Evolutionary conservation across 2,888 invertebrate genomes (phyloP).

Genomic region (Ichneumon xanthorius): DNA sequence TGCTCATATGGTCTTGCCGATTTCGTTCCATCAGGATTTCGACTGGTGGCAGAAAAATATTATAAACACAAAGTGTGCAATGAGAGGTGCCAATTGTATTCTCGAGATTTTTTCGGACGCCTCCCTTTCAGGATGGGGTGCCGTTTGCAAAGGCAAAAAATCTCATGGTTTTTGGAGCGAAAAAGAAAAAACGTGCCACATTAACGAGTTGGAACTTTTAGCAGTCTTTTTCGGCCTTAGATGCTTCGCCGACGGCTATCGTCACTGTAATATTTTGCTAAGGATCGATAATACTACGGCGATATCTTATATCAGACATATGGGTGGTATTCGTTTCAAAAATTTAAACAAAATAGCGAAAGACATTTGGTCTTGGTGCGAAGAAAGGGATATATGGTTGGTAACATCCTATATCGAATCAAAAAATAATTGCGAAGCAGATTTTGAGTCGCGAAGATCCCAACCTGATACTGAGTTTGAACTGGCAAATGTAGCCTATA

Average conservation of each 20-base stretch:
- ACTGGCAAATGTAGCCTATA: not conserved
- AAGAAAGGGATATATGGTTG: not conserved
- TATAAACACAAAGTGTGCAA: not conserved
- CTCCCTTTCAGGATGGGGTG: not conserved
- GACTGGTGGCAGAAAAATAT: not conserved
- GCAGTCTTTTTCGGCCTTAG: constrained; percentile 45
- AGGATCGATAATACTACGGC: constrained; percentile 67
- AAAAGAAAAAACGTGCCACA: too few species aligned
- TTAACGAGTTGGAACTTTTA: too few species aligned
- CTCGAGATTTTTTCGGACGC: not conserved
- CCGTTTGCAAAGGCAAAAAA: not conserved
- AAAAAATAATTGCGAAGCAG: not conserved
- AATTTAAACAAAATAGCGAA: not conserved
- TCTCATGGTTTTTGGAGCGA: too few species aligned
- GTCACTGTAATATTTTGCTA: constrained; percentile 52
- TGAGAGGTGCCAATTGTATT: not conserved
- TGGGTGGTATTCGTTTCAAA: not conserved
- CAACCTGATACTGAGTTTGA: constrained; percentile 3
- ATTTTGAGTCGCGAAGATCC: not conserved
- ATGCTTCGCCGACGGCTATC: not conserved
- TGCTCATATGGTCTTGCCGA: not conserved
- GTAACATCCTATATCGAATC: not conserved
- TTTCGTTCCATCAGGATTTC: not conserved
- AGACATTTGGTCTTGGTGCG: not conserved
- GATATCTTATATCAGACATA: constrained; percentile 40